phyloP scores from a whole-genome alignment of 2,113 vertebrate species.

The Talpa occidentalis region DNA sequence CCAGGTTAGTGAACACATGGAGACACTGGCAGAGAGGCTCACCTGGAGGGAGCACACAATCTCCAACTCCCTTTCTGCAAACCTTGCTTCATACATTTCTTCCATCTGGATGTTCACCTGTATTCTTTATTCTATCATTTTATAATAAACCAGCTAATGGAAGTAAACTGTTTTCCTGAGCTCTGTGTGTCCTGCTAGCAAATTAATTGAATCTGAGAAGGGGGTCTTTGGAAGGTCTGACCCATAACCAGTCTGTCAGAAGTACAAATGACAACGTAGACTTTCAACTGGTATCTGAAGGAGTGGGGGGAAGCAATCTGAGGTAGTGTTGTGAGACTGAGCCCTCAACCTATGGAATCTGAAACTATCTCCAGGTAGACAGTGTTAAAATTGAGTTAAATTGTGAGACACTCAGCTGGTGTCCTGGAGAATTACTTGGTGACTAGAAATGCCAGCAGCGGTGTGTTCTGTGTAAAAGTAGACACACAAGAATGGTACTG shows the following conservation, averaged over 20 bases:
- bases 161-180: not conserved
- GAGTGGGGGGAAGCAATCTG: no score
- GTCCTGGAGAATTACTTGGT: not conserved
- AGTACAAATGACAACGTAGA: not conserved
- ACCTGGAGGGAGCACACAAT: no score
- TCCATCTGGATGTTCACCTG: not conserved
- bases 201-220: not conserved
- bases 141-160: not conserved
- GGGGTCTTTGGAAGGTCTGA: not conserved
- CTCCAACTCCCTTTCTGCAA: not conserved
- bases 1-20: not conserved
- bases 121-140: not conserved
- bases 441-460: not conserved
- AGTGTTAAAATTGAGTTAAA: not conserved
- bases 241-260: not conserved
- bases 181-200: not conserved
- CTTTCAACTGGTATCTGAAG: not conserved
- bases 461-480: not conserved
- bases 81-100: not conserved
- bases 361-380: not conserved
- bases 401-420: not conserved
- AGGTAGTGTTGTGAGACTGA: not conserved
- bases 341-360: not conserved
- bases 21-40: not conserved
- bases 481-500: not conserved